phyloP scores from a whole-genome alignment of 1,140 invertebrate genomes.

The Drosophila baimaii region DNA sequence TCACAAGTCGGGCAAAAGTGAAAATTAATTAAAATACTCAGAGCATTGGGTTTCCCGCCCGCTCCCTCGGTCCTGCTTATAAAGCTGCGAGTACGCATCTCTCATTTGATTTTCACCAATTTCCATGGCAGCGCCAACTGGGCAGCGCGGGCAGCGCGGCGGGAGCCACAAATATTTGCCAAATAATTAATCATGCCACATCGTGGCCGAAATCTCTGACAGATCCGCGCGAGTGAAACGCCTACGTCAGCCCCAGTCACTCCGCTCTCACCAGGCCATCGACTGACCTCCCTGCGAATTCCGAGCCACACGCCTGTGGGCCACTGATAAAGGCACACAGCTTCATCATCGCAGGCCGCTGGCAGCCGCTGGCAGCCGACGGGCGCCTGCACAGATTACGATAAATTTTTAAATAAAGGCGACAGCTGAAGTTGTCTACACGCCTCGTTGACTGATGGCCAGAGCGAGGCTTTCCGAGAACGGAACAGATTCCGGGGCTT shows the following conservation, averaged over 20 bases:
- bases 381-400: conserved; percentile 49
- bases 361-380: not conserved
- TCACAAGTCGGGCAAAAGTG: conserved; percentile 44
- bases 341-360: conserved; percentile 39
- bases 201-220: conserved; percentile 47
- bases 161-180: conserved; percentile 68
- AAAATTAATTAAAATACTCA: conserved; percentile 73
- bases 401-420: conserved; percentile 70
- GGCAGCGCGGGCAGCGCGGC: not conserved
- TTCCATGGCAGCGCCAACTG: conserved; percentile 34
- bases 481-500: not conserved
- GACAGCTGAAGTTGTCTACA: conserved; percentile 63
- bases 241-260: conserved; percentile 46
- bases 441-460: conserved; percentile 33
- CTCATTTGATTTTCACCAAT: conserved; percentile 39
- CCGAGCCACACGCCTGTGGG: conserved; percentile 9
- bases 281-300: not conserved
- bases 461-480: not conserved
- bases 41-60: conserved; percentile 6
- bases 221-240: conserved; percentile 26
- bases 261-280: not conserved
- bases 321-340: conserved; percentile 41
- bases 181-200: conserved; percentile 80
- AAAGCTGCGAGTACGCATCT: conserved; percentile 25
- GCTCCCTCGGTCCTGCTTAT: not conserved